These are phyloP conservation scores for Phengaris alcon DNA, from an alignment of 2,888 invertebrate species.

Conservation along the genomic window DNA sequence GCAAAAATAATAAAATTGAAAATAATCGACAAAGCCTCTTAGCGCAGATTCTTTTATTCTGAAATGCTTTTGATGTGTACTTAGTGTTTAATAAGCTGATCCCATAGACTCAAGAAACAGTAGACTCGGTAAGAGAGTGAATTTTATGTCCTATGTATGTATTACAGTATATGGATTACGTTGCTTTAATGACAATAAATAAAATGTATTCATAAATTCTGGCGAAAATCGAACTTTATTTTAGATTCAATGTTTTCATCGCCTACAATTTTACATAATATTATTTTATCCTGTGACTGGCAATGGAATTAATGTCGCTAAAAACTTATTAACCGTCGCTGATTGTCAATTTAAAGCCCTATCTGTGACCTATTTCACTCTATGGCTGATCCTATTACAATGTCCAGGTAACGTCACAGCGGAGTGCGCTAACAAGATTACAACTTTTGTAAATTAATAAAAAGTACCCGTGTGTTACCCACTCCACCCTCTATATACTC, in stretches of 20 bases:
- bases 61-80: conserved; percentile 75
- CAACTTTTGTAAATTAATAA: conserved; percentile 77
- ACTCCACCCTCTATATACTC: conserved; percentile 39
- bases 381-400: conserved; percentile 77
- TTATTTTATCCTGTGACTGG: no score
- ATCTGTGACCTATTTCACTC: neutral
- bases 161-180: no score
- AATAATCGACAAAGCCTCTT: conserved; percentile 63
- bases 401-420: conserved; percentile 75
- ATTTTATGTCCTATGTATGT: neutral
- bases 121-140: neutral
- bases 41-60: conserved; percentile 66
- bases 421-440: conserved; percentile 76
- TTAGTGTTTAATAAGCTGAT: conserved; percentile 80
- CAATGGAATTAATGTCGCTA: no score
- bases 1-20: conserved; percentile 40
- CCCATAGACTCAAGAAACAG: conserved; percentile 51
- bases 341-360: neutral
- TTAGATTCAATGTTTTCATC: no score
- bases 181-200: no score
- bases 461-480: conserved; percentile 62
- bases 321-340: neutral
- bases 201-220: no score
- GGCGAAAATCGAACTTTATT: no score
- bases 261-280: no score